Conservation (phyloP, 2,797 vertebrate genomes). For the Alauda arvensis region DNA sequence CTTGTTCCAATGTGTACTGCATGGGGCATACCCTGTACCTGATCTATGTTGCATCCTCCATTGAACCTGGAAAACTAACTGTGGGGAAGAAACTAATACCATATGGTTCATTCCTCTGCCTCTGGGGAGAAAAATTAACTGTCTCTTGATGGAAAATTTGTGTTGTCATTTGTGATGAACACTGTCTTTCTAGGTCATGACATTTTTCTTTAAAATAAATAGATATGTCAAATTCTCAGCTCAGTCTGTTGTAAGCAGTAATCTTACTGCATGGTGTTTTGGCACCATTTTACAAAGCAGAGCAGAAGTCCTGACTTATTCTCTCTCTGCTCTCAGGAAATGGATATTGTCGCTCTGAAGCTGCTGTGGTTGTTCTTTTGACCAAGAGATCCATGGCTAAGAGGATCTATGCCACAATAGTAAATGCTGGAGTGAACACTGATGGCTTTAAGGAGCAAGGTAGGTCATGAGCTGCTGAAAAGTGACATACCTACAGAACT, state of each 20-base stretch:
- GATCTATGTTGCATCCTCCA: not conserved
- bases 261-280: not conserved
- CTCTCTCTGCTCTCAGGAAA: constrained; percentile 71
- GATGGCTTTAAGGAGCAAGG: constrained; percentile 97
- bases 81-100: not conserved
- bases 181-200: not conserved
- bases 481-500: not conserved
- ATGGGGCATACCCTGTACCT: not conserved
- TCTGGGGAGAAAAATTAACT: not conserved
- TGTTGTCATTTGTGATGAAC: not conserved
- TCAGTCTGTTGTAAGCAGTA: not conserved
- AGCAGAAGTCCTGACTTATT: not conserved
- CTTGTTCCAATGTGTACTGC: not conserved
- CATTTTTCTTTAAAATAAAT: not conserved
- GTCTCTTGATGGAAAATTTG: not conserved
- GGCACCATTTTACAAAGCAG: not conserved
- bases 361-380: constrained; percentile 83
- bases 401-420: constrained; percentile 89
- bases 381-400: constrained; percentile 85
- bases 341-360: constrained; percentile 94
- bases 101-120: not conserved
- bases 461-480: constrained; percentile 46
- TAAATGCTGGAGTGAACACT: constrained; percentile 91
- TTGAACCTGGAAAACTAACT: not conserved
- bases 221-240: not conserved